These are phyloP conservation scores for Drosophila leonis DNA, from an alignment of 2,888 invertebrate genomes.

Conservation along the genomic window DNA sequence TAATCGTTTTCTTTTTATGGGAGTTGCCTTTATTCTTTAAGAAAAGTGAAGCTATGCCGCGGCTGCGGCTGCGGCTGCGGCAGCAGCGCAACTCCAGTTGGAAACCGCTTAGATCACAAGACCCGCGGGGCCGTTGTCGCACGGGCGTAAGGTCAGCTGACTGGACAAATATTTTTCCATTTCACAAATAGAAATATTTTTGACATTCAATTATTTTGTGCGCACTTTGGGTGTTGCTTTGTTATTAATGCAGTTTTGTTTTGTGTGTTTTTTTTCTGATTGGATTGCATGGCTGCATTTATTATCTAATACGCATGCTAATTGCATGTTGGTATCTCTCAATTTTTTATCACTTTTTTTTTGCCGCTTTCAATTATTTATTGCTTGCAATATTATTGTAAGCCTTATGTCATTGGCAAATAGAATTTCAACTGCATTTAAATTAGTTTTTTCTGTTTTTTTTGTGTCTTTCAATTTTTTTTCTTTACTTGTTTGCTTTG, in stretches of 20 bases:
- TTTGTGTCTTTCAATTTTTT: slow-evolving; percentile 14
- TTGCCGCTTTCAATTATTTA: slow-evolving; percentile 24
- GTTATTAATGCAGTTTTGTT: slow-evolving; percentile 15
- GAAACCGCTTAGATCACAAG: slow-evolving; percentile 63
- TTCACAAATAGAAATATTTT: slow-evolving; percentile 23
- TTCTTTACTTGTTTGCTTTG: slow-evolving; percentile 45
- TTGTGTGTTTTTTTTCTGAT: slow-evolving; percentile 5
- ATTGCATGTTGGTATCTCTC: slow-evolving; percentile 23
- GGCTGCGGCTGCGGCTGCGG: neutral
- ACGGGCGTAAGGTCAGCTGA: slow-evolving; percentile 71
- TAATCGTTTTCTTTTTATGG: neutral
- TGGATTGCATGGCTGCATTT: slow-evolving; percentile 45
- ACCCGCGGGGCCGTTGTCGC: slow-evolving; percentile 34
- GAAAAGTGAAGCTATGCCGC: neutral
- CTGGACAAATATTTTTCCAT: slow-evolving; percentile 49
- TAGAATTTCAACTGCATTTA: slow-evolving; percentile 16
- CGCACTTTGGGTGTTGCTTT: slow-evolving; percentile 48
- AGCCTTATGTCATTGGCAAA: neutral
- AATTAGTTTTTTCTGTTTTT: slow-evolving; percentile 26
- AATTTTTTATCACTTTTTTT: slow-evolving; percentile 53
- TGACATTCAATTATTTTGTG: slow-evolving; percentile 10
- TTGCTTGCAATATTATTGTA: slow-evolving; percentile 16
- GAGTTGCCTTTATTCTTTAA: slow-evolving; percentile 3
- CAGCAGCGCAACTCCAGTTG: neutral
- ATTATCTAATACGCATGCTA: slow-evolving; percentile 69